phyloP scores from a whole-genome alignment of 1,140 invertebrate genomes.

The Camponotus vicinus region DNA sequence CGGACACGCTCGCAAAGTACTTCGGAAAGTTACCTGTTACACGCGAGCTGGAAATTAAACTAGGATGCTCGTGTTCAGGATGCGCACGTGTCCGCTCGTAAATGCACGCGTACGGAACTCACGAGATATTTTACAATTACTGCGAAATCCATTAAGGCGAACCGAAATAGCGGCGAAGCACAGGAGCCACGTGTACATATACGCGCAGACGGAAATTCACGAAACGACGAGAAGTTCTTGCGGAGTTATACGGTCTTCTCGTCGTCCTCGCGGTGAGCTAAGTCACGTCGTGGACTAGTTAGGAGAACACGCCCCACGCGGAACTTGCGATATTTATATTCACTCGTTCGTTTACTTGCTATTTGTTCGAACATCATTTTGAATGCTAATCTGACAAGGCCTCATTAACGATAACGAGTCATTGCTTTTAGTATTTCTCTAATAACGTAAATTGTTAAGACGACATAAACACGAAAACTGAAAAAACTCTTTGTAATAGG shows the following conservation, averaged over 20 bases:
- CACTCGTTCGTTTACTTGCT: conserved; percentile 22
- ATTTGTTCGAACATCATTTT: conserved; percentile 29
- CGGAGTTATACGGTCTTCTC: conserved; percentile 69
- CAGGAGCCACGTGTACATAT: conserved; percentile 32
- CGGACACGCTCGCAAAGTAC: conserved; percentile 35
- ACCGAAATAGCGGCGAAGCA: conserved; percentile 70
- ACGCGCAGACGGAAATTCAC: conserved; percentile 68
- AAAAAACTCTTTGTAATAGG: not conserved
- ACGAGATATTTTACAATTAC: conserved; percentile 84
- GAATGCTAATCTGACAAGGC: not conserved
- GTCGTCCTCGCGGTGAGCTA: conserved; percentile 57
- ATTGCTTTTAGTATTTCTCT: not conserved
- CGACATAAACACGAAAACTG: not conserved
- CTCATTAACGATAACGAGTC: not conserved
- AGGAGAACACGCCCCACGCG: conserved; percentile 59
- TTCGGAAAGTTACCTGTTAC: conserved; percentile 64
- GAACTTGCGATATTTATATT: conserved; percentile 55
- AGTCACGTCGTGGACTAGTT: conserved; percentile 57
- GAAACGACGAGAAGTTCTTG: conserved; percentile 72
- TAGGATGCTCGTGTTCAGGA: conserved; percentile 54
- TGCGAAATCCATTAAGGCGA: conserved; percentile 84
- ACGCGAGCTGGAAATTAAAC: conserved; percentile 64
- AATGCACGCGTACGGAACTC: conserved; percentile 75
- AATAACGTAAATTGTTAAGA: not conserved
- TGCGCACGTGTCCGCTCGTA: conserved; percentile 68